phyloP scores from a whole-genome alignment of 2,797 vertebrate species.

The Centroberyx gerrardi region DNA sequence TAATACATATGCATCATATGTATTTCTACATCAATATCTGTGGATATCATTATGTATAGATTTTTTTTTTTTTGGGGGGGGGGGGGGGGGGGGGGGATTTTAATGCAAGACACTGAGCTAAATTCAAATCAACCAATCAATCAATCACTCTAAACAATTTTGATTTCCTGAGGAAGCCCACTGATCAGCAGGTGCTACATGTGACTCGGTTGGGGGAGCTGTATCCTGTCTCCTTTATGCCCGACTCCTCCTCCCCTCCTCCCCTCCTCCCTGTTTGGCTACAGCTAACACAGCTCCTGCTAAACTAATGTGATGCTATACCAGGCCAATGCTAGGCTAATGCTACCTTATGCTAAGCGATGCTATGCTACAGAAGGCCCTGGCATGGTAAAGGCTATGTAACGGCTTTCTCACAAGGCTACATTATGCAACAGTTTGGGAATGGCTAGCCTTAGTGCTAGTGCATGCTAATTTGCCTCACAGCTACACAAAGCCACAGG shows the following conservation, averaged over 20 bases:
- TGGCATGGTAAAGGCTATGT: neutral
- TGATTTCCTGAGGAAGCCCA: neutral
- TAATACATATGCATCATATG: too few species aligned
- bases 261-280: slow-evolving; percentile 3
- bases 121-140: too few species aligned
- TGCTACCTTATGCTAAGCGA: neutral
- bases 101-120: too few species aligned
- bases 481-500: slow-evolving; percentile 6
- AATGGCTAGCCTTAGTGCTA: neutral
- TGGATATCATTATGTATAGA: too few species aligned
- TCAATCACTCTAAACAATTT: too few species aligned
- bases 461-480: neutral
- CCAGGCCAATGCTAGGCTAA: slow-evolving; percentile 29
- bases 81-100: too few species aligned
- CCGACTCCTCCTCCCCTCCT: slow-evolving; percentile 33
- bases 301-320: slow-evolving; percentile 21
- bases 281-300: slow-evolving; percentile 1
- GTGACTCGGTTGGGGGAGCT: neutral
- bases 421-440: neutral
- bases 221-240: slow-evolving; percentile 45
- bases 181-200: neutral
- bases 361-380: slow-evolving; percentile 8
- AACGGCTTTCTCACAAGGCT: neutral
- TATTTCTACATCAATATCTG: too few species aligned
- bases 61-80: too few species aligned